A percentile compares a stretch with the other conserved stretches of the same genome.
These are phyloP conservation scores for Battus philenor DNA, from an alignment of 1,140 invertebrate genomes.

Conservation along the genomic window DNA sequence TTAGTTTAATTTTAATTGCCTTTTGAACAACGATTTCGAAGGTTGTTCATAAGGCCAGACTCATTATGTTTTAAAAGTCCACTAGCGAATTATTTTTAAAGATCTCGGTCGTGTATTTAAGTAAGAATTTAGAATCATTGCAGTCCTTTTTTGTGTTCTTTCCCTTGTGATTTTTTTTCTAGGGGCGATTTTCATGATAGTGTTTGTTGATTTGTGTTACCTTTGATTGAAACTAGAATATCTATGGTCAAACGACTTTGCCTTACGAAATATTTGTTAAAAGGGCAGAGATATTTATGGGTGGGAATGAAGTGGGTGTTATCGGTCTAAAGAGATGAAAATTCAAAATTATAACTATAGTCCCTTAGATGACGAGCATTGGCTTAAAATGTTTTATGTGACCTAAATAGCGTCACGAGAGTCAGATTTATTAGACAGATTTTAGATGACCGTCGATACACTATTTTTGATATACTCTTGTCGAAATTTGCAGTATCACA, in stretches of 20 bases:
- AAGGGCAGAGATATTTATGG: neutral
- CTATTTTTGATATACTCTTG: slow-evolving; percentile 76
- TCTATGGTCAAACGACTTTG: no score
- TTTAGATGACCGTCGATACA: slow-evolving; percentile 63
- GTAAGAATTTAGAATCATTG: slow-evolving; percentile 32
- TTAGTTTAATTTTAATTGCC: slow-evolving; percentile 34
- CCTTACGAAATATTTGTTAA: no score
- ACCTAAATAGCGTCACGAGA: slow-evolving; percentile 54
- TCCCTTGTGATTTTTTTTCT: slow-evolving; percentile 15
- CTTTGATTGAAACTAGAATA: no score
- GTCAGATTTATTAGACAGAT: slow-evolving; percentile 66
- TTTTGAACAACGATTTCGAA: slow-evolving; percentile 22
- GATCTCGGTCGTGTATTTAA: slow-evolving; percentile 37
- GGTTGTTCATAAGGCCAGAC: slow-evolving; percentile 24
- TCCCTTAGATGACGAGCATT: slow-evolving; percentile 51
- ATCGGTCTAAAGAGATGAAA: slow-evolving; percentile 12
- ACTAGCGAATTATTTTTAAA: slow-evolving; percentile 46
- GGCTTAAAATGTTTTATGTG: slow-evolving; percentile 53
- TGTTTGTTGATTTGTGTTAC: neutral
- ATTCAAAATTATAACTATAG: slow-evolving; percentile 55
- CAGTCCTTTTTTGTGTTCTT: slow-evolving; percentile 33
- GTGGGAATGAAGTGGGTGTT: neutral
- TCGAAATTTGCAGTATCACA: slow-evolving; percentile 71
- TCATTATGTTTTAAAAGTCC: slow-evolving; percentile 24
- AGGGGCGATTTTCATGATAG: neutral